phyloP scores from a whole-genome alignment of 2,797 vertebrate species.

The Micropoecilia bifurca region DNA sequence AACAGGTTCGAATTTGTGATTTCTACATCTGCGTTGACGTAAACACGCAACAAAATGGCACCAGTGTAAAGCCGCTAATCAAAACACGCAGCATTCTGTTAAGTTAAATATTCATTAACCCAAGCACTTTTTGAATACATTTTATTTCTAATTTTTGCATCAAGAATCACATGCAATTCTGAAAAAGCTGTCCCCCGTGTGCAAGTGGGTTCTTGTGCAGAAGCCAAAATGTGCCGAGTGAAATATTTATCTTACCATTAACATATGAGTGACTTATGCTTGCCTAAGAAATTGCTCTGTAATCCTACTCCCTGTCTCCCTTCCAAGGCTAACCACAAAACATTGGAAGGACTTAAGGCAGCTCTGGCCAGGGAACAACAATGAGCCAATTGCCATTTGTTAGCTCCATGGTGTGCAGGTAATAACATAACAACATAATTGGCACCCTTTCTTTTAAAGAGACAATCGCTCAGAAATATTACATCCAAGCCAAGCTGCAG shows the following conservation, averaged over 20 bases:
- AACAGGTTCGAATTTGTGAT: conserved; percentile 9
- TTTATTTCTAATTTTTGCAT: conserved; percentile 25
- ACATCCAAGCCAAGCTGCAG: conserved; percentile 37
- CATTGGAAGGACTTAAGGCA: conserved; percentile 50
- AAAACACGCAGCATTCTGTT: background rate
- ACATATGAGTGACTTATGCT: conserved; percentile 48
- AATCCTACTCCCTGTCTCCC: conserved; percentile 29
- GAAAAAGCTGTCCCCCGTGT: conserved; percentile 17
- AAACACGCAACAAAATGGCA: conserved; percentile 6
- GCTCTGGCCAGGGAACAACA: conserved; percentile 50
- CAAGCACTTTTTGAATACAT: conserved; percentile 8
- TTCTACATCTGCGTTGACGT: conserved; percentile 5
- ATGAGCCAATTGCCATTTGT: conserved; percentile 51
- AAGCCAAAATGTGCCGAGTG: conserved; percentile 27
- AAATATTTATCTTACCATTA: conserved; percentile 58
- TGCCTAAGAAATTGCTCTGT: conserved; percentile 37
- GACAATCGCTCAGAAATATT: conserved; percentile 57
- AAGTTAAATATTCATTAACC: background rate
- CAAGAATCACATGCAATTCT: conserved; percentile 28
- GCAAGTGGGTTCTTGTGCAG: conserved; percentile 15
- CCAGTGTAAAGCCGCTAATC: conserved; percentile 9
- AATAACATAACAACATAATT: conserved; percentile 65
- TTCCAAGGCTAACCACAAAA: conserved; percentile 5
- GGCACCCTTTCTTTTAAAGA: conserved; percentile 57
- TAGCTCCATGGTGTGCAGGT: conserved; percentile 55